These are phyloP conservation scores for Leucoraja erinaceus DNA, from an alignment of 2,113 vertebrate species.

Conservation along the genomic window DNA sequence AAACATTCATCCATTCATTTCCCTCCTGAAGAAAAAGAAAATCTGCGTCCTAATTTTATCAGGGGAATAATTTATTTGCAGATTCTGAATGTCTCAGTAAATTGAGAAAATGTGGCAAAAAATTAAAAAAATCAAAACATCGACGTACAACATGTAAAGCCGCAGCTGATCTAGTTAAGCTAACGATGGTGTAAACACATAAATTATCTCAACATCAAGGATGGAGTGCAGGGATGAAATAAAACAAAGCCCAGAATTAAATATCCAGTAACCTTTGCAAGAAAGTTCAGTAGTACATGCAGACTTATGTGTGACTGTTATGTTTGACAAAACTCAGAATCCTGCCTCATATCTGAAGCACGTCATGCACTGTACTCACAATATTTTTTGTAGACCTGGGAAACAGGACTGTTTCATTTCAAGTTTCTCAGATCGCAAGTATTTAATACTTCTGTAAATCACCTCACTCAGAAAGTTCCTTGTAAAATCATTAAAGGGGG, in stretches of 20 bases:
- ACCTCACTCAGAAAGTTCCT: neutral
- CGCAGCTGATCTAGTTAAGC: neutral
- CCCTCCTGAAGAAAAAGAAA: neutral
- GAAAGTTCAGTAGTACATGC: neutral
- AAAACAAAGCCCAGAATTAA: neutral
- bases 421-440: neutral
- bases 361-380: neutral
- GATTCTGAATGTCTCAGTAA: neutral
- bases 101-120: neutral
- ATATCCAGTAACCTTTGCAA: neutral
- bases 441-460: constrained; percentile 10
- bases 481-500: neutral
- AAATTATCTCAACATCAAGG: neutral
- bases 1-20: neutral
- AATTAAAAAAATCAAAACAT: neutral
- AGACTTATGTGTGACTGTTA: neutral
- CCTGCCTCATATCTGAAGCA: neutral
- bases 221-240: neutral
- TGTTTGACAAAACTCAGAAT: neutral
- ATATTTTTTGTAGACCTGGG: neutral
- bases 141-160: neutral
- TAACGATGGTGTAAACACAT: neutral
- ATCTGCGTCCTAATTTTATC: neutral
- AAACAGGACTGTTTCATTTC: neutral
- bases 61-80: neutral